phyloP scores from a whole-genome alignment of 2,113 vertebrate species.

The Oreocharis arfaki region DNA sequence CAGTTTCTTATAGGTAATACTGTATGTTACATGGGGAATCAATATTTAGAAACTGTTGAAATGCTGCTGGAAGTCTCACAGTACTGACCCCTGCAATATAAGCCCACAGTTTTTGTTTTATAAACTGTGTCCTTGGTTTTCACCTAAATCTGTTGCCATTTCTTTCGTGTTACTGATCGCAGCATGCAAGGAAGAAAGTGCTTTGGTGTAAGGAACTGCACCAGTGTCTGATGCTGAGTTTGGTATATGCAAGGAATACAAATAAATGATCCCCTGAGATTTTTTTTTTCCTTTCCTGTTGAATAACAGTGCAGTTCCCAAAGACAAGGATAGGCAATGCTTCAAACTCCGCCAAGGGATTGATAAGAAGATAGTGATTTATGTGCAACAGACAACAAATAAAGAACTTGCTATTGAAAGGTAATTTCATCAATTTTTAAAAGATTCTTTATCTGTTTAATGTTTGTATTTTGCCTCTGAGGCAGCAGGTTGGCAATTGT shows the following conservation, averaged over 20 bases:
- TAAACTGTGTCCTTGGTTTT: not conserved
- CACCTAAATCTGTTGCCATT: not conserved
- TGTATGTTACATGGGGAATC: not conserved
- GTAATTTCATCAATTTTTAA: slow-evolving; percentile 66
- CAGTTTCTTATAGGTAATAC: not conserved
- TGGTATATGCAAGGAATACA: not conserved
- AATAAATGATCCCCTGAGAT: not conserved
- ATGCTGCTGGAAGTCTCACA: not conserved
- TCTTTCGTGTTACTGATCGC: not conserved
- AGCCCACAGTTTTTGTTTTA: not conserved
- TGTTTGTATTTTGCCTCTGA: not conserved
- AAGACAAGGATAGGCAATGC: slow-evolving; percentile 97
- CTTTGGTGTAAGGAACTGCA: not conserved
- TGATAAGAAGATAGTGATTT: slow-evolving; percentile 98
- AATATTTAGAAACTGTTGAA: not conserved
- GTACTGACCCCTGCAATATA: not conserved
- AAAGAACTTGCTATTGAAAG: slow-evolving; percentile 98
- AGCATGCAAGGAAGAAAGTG: not conserved
- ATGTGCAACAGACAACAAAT: slow-evolving; percentile 95
- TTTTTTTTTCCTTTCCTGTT: not conserved
- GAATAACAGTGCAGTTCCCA: slow-evolving; percentile 87
- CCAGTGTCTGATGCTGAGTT: not conserved
- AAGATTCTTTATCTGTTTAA: not conserved
- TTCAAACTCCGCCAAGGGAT: slow-evolving; percentile 96
- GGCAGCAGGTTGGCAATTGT: not conserved